Percentiles rank a stretch among this genome's conserved stretches.
These are phyloP conservation scores for Tethya wilhelma DNA, from an alignment of 37 sponge, comb jelly and placozoan species.

Conservation along the genomic window DNA sequence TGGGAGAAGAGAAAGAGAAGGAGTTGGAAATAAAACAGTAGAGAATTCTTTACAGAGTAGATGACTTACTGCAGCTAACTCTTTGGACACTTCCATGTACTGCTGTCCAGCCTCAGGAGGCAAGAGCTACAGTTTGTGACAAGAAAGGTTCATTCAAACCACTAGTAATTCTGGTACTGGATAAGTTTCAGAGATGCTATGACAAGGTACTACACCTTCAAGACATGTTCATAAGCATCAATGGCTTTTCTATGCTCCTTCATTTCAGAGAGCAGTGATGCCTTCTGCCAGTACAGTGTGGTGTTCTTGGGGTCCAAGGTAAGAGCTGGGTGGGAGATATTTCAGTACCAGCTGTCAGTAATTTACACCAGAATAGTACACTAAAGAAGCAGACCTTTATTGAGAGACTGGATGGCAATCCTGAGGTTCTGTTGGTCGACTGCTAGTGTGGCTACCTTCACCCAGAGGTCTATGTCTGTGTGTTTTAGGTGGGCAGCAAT, in stretches of 20 bases:
- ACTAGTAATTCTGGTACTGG: neutral
- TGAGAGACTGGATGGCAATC: conserved; percentile 58
- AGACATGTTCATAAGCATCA: conserved; percentile 28
- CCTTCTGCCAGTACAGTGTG: conserved; percentile 60
- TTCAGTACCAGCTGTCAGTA: too few species aligned
- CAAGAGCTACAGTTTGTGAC: conserved; percentile 27
- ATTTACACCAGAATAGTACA: too few species aligned
- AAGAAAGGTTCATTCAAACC: neutral
- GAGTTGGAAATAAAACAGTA: neutral
- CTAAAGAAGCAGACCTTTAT: too few species aligned
- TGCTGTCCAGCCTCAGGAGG: conserved; percentile 24
- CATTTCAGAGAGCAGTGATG: conserved; percentile 43
- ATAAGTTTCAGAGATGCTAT: neutral
- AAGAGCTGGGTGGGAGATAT: too few species aligned
- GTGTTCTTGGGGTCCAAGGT: conserved; percentile 35
- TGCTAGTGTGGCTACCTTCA: conserved; percentile 69
- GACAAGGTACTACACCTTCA: conserved; percentile 15
- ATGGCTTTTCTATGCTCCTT: conserved; percentile 60
- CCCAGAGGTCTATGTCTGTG: conserved; percentile 70
- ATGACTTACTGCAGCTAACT: conserved; percentile 64
- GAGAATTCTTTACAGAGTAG: neutral
- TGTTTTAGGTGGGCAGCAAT: conserved; percentile 82
- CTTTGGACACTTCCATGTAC: conserved; percentile 56
- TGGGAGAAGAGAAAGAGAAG: neutral
- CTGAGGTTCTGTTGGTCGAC: conserved; percentile 40